These are phyloP conservation scores for Megalopta genalis DNA, from an alignment of 1,140 invertebrate species.

Conservation along the genomic window DNA sequence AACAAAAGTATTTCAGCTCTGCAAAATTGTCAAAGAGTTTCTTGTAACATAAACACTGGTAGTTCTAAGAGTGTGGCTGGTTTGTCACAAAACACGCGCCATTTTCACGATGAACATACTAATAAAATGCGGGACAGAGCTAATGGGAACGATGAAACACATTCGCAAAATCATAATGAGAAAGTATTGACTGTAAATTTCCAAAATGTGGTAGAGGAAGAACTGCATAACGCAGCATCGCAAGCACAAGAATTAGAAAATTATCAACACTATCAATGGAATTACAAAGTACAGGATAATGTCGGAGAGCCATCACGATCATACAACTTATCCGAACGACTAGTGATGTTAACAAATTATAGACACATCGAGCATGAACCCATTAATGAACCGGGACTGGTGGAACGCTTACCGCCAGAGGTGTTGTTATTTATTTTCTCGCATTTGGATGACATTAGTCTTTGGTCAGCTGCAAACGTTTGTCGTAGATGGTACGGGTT, in stretches of 20 bases:
- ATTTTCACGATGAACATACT: not conserved
- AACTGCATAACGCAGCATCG: slow-evolving; percentile 15
- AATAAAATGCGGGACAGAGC: slow-evolving; percentile 17
- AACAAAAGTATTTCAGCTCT: slow-evolving; percentile 47
- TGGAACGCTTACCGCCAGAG: slow-evolving; percentile 85
- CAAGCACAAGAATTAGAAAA: slow-evolving; percentile 34
- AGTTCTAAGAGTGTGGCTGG: not conserved
- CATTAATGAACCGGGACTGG: slow-evolving; percentile 76
- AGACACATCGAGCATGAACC: slow-evolving; percentile 74
- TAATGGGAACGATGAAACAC: slow-evolving; percentile 20
- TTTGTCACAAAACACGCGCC: not conserved
- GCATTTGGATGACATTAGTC: slow-evolving; percentile 93
- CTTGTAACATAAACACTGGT: slow-evolving; percentile 9
- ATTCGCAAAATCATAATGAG: slow-evolving; percentile 20
- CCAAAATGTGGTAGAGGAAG: slow-evolving; percentile 12
- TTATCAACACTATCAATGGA: slow-evolving; percentile 49
- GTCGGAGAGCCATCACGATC: slow-evolving; percentile 68
- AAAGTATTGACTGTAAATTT: not conserved
- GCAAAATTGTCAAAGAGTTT: slow-evolving; percentile 12
- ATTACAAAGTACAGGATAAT: slow-evolving; percentile 53
- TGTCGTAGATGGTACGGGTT: slow-evolving; percentile 91
- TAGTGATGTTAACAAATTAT: slow-evolving; percentile 78
- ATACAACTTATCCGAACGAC: slow-evolving; percentile 74
- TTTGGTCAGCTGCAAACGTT: slow-evolving; percentile 92
- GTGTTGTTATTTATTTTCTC: slow-evolving; percentile 93